A percentile compares a stretch with the other conserved stretches of the same genome.
Conservation (phyloP, 2,113 vertebrate species). For the Ibidorhyncha struthersii region DNA sequence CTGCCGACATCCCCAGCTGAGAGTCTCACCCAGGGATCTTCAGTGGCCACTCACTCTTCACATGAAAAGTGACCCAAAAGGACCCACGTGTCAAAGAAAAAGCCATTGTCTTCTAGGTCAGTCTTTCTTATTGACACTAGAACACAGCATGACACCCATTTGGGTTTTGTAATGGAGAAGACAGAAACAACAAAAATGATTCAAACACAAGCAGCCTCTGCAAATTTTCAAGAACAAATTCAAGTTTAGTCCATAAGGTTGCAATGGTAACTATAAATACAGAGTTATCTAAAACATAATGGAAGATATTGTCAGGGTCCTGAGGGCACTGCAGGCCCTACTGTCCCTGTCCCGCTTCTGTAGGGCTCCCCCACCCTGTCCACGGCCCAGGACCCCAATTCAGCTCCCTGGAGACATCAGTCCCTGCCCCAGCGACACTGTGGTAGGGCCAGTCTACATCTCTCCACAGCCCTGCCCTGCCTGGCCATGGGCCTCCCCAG, state of each 20-base stretch:
- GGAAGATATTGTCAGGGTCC: no score
- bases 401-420: background rate
- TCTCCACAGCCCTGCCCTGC: background rate
- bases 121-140: background rate
- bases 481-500: rapidly evolving
- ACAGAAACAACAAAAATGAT: background rate
- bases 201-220: background rate
- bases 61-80: background rate
- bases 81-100: background rate
- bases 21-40: background rate
- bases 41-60: background rate
- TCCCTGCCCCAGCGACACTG: background rate
- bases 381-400: background rate
- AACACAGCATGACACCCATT: rapidly evolving
- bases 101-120: background rate
- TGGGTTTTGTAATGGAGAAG: background rate
- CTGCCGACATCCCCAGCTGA: background rate
- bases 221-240: background rate
- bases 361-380: background rate
- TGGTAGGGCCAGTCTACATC: background rate
- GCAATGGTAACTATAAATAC: background rate
- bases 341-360: background rate
- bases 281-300: background rate
- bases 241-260: background rate
- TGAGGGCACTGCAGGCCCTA: background rate